A percentile compares a stretch with the other conserved stretches of the same genome.
Evolutionary conservation across 2,888 invertebrate species (phyloP).

Genomic region (Sylvicola cinctus): DNA sequence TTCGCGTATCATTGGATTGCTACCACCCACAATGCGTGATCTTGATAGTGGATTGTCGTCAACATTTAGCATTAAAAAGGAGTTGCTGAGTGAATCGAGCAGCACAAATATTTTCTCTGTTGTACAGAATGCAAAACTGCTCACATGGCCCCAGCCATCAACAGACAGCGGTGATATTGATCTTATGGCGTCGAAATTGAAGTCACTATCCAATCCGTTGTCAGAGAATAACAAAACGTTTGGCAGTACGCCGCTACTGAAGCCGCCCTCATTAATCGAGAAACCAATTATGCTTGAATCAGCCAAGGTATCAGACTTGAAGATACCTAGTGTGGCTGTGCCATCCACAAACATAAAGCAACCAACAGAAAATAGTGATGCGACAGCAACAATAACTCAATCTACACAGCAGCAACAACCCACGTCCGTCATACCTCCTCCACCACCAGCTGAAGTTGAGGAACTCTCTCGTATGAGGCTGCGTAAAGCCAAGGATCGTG

Average conservation of each 20-base stretch:
- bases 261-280: slow-evolving; percentile 18
- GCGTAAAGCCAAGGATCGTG: slow-evolving; percentile 3
- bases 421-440: background rate
- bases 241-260: slow-evolving; percentile 18
- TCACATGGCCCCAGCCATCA: background rate
- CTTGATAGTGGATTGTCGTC: background rate
- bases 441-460: slow-evolving; percentile 1
- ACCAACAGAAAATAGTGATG: no score
- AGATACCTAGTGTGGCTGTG: background rate
- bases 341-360: no score
- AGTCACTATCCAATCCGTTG: slow-evolving; percentile 16
- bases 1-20: slow-evolving; percentile 41
- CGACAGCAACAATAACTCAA: no score
- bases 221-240: slow-evolving; percentile 21
- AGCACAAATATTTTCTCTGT: no score
- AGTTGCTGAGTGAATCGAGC: no score
- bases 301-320: background rate
- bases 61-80: no score
- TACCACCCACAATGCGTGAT: slow-evolving; percentile 43
- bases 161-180: background rate
- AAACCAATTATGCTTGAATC: slow-evolving; percentile 15
- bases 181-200: background rate
- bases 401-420: background rate
- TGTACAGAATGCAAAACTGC: no score
- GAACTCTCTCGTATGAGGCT: slow-evolving; percentile 2